Percentiles rank a stretch among this genome's conserved stretches.
These are phyloP conservation scores for Phalangium opilio DNA, from an alignment of 2,888 invertebrate genomes.

Conservation along the genomic window DNA sequence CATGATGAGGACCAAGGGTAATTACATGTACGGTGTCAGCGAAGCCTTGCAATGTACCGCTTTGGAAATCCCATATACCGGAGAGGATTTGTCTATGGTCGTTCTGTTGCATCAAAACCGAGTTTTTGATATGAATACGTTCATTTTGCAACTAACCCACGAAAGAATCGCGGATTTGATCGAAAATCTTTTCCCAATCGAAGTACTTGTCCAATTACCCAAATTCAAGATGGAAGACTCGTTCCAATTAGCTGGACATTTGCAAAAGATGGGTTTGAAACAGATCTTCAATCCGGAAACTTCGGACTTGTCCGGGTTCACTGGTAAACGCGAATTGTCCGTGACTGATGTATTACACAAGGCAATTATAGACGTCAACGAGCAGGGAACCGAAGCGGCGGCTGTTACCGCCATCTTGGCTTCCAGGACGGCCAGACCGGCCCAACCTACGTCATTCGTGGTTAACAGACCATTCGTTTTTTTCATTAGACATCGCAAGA, in stretches of 20 bases:
- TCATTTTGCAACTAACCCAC: constrained; percentile 10
- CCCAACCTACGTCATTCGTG: constrained; percentile 28
- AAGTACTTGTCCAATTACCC: constrained; percentile 18
- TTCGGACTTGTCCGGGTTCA: constrained; percentile 32
- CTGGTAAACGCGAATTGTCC: constrained; percentile 30
- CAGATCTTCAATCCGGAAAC: constrained; percentile 42
- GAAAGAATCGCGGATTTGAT: constrained; percentile 13
- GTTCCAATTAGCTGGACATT: constrained; percentile 5
- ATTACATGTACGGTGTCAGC: constrained; percentile 14
- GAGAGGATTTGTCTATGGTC: constrained; percentile 17
- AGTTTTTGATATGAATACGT: constrained; percentile 15
- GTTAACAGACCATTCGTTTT: constrained; percentile 57
- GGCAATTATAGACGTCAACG: constrained; percentile 69
- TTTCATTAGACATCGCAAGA: constrained; percentile 48
- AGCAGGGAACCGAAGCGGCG: constrained; percentile 69
- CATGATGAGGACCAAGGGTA: constrained; percentile 16
- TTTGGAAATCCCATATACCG: constrained; percentile 19
- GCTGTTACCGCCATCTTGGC: constrained; percentile 46
- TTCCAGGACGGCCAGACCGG: constrained; percentile 7
- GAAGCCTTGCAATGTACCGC: constrained; percentile 18
- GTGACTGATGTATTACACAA: constrained; percentile 65
- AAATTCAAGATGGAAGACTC: constrained; percentile 14
- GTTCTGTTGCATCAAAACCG: constrained; percentile 17
- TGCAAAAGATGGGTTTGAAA: constrained; percentile 48
- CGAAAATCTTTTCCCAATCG: constrained; percentile 22